Conservation (phyloP, 2,113 vertebrate genomes). For the Dipodomys spectabilis region DNA sequence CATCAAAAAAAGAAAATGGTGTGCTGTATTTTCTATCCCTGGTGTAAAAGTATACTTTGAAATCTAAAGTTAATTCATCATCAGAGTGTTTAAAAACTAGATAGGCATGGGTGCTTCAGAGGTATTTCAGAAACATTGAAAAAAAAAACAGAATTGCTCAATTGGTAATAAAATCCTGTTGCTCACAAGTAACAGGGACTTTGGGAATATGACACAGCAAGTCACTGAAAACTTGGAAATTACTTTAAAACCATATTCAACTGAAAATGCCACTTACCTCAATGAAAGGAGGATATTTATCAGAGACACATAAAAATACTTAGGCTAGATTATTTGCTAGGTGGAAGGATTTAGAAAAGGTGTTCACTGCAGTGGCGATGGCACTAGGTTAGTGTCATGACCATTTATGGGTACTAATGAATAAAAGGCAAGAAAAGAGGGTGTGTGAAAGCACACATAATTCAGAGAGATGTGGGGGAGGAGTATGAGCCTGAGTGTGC, state of each 20-base stretch:
- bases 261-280: neutral
- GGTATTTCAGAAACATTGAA: conserved; percentile 66
- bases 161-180: conserved; percentile 59
- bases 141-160: conserved; percentile 75
- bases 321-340: conserved; percentile 44
- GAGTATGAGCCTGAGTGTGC: neutral
- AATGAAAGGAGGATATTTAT: neutral
- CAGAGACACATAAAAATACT: conserved; percentile 9
- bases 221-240: conserved; percentile 20
- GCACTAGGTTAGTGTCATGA: conserved; percentile 7
- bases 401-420: conserved; percentile 11
- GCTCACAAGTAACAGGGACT: conserved; percentile 46
- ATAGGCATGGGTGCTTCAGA: conserved; percentile 54
- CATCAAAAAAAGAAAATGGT: neutral
- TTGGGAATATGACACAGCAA: conserved; percentile 70
- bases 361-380: neutral
- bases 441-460: neutral
- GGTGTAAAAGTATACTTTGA: conserved; percentile 51
- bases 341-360: conserved; percentile 47
- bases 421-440: conserved; percentile 13
- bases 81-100: conserved; percentile 58
- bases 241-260: conserved; percentile 51
- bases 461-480: neutral
- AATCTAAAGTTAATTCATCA: conserved; percentile 70
- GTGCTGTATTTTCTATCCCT: conserved; percentile 13